A percentile compares a stretch with the other conserved stretches of the same genome.
phyloP scores from a whole-genome alignment of 2,888 invertebrate genomes.

The Heliconius aoede region DNA sequence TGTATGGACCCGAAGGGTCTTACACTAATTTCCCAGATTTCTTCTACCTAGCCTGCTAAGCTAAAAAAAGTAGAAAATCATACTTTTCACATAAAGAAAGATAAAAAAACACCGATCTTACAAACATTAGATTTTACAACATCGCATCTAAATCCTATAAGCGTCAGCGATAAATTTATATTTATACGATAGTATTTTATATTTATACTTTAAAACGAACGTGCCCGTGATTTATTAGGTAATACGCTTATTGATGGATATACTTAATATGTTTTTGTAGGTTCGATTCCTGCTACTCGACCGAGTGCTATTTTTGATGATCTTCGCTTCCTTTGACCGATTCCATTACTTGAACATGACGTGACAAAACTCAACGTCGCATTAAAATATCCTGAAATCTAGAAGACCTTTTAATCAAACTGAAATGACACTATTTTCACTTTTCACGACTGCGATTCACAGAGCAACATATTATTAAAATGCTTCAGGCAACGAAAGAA shows the following conservation, averaged over 20 bases:
- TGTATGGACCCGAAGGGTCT: no score
- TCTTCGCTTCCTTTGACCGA: neutral
- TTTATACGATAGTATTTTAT: slow-evolving; percentile 29
- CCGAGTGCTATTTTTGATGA: neutral
- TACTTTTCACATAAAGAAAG: no score
- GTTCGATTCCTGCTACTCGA: slow-evolving; percentile 1
- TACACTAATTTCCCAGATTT: neutral
- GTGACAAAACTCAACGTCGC: no score
- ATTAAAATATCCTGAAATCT: neutral
- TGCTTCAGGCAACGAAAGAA: neutral
- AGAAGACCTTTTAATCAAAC: neutral
- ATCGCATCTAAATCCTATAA: slow-evolving; percentile 15
- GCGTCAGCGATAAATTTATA: slow-evolving; percentile 25
- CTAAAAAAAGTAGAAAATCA: neutral
- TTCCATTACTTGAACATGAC: no score
- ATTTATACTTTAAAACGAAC: slow-evolving; percentile 9
- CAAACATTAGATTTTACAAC: slow-evolving; percentile 16
- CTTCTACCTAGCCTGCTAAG: neutral
- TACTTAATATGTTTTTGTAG: slow-evolving; percentile 1
- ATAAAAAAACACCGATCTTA: neutral
- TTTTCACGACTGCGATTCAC: neutral
- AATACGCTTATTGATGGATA: slow-evolving; percentile 16
- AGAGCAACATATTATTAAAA: neutral
- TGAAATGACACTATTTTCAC: neutral
- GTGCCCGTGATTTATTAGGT: slow-evolving; percentile 20